phyloP scores from a whole-genome alignment of 2,797 vertebrate species.

The Epinephelus malabaricus region DNA sequence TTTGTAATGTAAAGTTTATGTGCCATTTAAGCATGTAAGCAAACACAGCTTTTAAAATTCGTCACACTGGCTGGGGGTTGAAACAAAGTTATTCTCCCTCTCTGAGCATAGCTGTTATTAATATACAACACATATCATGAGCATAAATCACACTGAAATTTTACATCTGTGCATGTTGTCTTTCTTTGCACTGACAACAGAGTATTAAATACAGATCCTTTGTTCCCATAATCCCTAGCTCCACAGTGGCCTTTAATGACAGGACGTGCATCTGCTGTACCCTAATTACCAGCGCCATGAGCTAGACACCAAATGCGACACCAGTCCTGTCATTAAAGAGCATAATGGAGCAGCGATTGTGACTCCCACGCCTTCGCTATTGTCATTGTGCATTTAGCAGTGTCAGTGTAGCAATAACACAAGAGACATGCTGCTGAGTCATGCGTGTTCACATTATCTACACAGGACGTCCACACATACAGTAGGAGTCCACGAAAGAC shows the following conservation, averaged over 20 bases:
- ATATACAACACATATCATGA: conserved; percentile 53
- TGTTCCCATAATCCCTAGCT: conserved; percentile 30
- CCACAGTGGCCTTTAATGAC: conserved; percentile 39
- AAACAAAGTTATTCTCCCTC: conserved; percentile 14
- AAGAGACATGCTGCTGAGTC: conserved; percentile 9
- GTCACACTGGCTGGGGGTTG: conserved; percentile 1
- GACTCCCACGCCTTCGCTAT: conserved; percentile 29
- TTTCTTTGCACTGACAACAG: not conserved
- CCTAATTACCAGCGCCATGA: conserved; percentile 34
- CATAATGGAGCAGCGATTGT: conserved; percentile 33
- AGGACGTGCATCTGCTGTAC: conserved; percentile 34
- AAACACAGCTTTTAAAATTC: conserved; percentile 26
- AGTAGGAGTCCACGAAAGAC: conserved; percentile 14
- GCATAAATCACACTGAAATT: conserved; percentile 2
- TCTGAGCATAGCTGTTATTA: conserved; percentile 17
- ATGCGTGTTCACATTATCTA: conserved; percentile 19
- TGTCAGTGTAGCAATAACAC: conserved; percentile 44
- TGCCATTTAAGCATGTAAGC: conserved; percentile 35
- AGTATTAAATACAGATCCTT: conserved; percentile 32
- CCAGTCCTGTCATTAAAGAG: conserved; percentile 48
- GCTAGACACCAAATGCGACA: conserved; percentile 34
- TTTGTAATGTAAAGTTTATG: conserved; percentile 49
- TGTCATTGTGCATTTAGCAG: conserved; percentile 31
- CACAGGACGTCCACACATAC: not conserved
- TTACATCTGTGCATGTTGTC: conserved; percentile 19